Evolutionary conservation across 2,888 invertebrate species (phyloP).

Genomic region (Dichetophora obliterata): DNA sequence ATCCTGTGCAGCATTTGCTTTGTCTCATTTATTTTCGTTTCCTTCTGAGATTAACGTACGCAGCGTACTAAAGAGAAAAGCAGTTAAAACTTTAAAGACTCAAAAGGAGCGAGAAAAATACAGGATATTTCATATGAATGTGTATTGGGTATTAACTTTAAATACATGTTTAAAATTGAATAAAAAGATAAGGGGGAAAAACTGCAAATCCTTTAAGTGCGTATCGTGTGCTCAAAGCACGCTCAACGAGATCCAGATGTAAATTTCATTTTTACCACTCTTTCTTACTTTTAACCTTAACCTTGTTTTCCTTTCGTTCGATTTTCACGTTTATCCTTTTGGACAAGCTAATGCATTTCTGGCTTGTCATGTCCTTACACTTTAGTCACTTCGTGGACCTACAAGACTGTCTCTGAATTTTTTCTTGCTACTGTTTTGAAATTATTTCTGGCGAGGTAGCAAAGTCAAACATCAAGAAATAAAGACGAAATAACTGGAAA

Average conservation of each 20-base stretch:
- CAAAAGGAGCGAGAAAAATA: not conserved
- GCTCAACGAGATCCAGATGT: not conserved
- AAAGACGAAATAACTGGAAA: constrained; percentile 1
- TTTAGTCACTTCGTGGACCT: not conserved
- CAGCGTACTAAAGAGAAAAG: constrained; percentile 23
- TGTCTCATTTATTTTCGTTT: constrained; percentile 34
- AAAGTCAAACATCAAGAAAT: not conserved
- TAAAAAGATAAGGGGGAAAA: not conserved
- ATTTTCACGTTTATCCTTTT: not conserved
- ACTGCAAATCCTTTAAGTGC: not conserved
- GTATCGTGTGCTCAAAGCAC: not conserved
- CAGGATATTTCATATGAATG: not conserved
- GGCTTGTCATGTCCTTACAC: not conserved
- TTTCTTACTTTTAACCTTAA: not conserved
- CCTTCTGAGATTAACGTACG: constrained; percentile 7
- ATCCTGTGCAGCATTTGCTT: not conserved
- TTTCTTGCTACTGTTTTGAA: not conserved
- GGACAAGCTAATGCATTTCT: constrained; percentile 31
- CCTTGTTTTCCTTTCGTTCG: not conserved
- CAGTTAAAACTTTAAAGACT: constrained; percentile 35
- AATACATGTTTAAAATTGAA: not conserved
- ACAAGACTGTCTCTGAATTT: not conserved
- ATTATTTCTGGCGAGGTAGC: not conserved
- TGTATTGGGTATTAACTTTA: too few species aligned
- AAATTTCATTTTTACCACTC: not conserved